Evolutionary conservation across 2,797 vertebrate genomes (phyloP).

Genomic region (Leptodactylus fallax): DNA sequence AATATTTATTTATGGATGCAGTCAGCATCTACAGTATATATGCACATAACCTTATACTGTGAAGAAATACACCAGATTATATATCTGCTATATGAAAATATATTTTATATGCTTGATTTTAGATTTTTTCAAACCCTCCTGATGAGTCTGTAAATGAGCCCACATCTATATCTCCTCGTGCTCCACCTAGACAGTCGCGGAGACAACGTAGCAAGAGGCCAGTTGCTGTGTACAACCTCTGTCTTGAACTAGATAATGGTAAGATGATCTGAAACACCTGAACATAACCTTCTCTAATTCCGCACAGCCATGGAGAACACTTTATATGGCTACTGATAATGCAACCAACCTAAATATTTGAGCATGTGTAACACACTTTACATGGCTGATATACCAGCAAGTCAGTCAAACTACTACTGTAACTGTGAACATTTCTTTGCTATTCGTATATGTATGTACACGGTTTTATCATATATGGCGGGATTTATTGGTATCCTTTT

Average conservation of each 20-base stretch:
- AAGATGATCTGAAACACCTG: constrained; percentile 69
- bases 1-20: background rate
- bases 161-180: constrained; percentile 78
- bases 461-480: too few species aligned
- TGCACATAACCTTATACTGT: too few species aligned
- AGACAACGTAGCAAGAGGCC: constrained; percentile 89
- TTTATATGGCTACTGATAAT: background rate
- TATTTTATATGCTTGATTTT: constrained; percentile 72
- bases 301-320: background rate
- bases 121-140: constrained; percentile 94
- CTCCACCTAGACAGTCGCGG: constrained; percentile 91
- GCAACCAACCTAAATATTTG: background rate
- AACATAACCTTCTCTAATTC: background rate
- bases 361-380: background rate
- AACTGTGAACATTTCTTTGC: too few species aligned
- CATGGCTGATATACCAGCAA: too few species aligned
- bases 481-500: too few species aligned
- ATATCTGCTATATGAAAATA: background rate
- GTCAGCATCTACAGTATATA: background rate
- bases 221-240: constrained; percentile 92
- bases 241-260: constrained; percentile 91
- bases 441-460: too few species aligned
- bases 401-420: too few species aligned
- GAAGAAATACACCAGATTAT: background rate
- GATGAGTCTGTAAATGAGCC: constrained; percentile 80